Percentiles rank a stretch among this genome's conserved stretches.
These are phyloP conservation scores for Morpho achilles DNA, from an alignment of 2,888 invertebrate species.

Conservation along the genomic window DNA sequence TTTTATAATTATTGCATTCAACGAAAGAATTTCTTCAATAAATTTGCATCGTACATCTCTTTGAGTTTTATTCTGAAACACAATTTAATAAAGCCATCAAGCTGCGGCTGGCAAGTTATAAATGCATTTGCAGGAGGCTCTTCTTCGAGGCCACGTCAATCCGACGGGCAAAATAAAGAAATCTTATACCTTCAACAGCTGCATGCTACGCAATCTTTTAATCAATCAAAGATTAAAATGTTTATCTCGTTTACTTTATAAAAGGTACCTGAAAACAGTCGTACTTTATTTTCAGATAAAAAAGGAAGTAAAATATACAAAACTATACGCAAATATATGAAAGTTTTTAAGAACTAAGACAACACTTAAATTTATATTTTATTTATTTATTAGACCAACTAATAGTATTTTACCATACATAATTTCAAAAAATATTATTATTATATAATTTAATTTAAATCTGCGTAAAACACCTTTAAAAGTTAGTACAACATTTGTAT, in stretches of 20 bases:
- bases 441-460: too few relatives aligned
- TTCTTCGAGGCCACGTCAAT: slow-evolving; percentile 37
- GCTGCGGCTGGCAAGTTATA: slow-evolving; percentile 41
- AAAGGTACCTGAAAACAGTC: neutral
- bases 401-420: too few relatives aligned
- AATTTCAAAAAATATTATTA: too few relatives aligned
- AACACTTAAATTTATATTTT: too few relatives aligned
- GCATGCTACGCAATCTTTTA: slow-evolving; percentile 44
- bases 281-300: neutral
- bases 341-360: too few relatives aligned
- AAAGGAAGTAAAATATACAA: too few relatives aligned
- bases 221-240: slow-evolving; percentile 29
- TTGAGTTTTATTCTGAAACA: slow-evolving; percentile 22
- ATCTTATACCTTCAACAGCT: slow-evolving; percentile 39
- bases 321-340: too few relatives aligned
- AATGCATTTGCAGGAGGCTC: slow-evolving; percentile 30
- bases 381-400: too few relatives aligned
- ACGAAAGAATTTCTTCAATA: too few relatives aligned
- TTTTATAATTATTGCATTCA: too few relatives aligned
- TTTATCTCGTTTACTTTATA: neutral
- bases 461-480: too few relatives aligned
- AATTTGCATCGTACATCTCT: neutral
- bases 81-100: slow-evolving; percentile 60
- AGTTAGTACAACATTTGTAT: too few relatives aligned
- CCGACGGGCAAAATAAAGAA: slow-evolving; percentile 54